Percentiles rank a stretch among this genome's conserved stretches.
Evolutionary conservation across 2,797 vertebrate genomes (phyloP).

Genomic region (Sylvia borin): DNA sequence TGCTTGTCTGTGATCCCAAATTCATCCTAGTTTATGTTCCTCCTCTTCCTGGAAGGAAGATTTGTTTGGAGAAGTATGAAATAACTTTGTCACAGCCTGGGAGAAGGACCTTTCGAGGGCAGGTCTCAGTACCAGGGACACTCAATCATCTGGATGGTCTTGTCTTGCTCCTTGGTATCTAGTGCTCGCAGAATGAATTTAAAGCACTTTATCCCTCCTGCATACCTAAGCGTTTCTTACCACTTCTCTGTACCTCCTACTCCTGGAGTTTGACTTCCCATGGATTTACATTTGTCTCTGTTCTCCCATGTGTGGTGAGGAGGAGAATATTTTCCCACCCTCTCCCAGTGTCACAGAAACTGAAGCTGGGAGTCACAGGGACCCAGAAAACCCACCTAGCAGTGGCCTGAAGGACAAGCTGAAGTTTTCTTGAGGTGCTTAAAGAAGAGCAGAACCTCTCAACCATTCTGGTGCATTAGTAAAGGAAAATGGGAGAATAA

Average conservation of each 20-base stretch:
- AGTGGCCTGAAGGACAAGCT: not conserved
- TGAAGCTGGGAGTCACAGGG: not conserved
- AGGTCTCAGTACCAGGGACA: not conserved
- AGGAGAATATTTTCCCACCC: not conserved
- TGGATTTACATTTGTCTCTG: not conserved
- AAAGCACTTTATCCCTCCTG: not conserved
- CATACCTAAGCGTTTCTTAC: not conserved
- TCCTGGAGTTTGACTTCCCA: not conserved
- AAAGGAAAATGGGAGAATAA: not conserved
- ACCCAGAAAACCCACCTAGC: not conserved
- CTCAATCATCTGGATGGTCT: not conserved
- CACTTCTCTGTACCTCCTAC: not conserved
- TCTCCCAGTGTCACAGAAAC: not conserved
- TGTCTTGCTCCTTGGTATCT: not conserved
- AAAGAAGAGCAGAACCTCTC: not conserved
- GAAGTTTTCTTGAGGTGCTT: not conserved
- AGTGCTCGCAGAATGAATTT: not conserved
- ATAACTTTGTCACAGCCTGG: not conserved
- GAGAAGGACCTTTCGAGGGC: fast-evolving
- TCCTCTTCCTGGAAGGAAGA: not conserved
- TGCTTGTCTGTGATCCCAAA: not conserved
- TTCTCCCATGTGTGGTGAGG: not conserved
- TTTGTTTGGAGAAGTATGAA: not conserved
- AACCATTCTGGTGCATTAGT: not conserved
- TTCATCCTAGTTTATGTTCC: not conserved